Evolutionary conservation across 2,888 invertebrate genomes (phyloP).

Genomic region (Yponomeuta cagnagella): DNA sequence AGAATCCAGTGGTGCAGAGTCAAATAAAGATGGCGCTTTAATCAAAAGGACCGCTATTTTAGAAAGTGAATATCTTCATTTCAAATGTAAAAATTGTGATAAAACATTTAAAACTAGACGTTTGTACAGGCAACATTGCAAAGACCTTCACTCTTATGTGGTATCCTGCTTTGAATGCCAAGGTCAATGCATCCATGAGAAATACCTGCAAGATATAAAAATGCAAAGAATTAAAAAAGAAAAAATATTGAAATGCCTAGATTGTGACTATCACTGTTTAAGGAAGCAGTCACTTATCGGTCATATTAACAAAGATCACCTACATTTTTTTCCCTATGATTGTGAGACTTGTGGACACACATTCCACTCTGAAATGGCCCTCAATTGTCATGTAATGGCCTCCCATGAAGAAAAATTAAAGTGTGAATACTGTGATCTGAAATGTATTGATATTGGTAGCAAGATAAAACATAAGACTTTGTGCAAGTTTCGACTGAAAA

Average conservation of each 20-base stretch:
- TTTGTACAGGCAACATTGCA: not conserved
- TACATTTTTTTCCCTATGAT: conserved; percentile 44
- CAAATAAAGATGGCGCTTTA: not conserved
- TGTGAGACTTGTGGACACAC: conserved; percentile 43
- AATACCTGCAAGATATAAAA: conserved; percentile 7
- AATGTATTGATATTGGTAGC: conserved; percentile 30
- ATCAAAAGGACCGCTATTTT: too few relatives aligned
- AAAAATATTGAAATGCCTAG: conserved; percentile 32
- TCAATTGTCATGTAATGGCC: conserved; percentile 39
- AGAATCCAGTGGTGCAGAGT: not conserved
- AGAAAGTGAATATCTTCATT: not conserved
- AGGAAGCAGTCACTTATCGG: conserved; percentile 41
- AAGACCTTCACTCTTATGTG: not conserved
- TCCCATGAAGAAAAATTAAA: conserved; percentile 36
- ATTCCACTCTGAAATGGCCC: conserved; percentile 43
- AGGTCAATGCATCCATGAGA: not conserved
- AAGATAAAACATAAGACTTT: conserved; percentile 32
- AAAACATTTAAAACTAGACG: not conserved
- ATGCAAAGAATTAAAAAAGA: not conserved
- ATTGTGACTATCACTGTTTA: conserved; percentile 44
- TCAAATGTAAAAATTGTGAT: not conserved
- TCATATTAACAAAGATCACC: conserved; percentile 46
- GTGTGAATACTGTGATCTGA: conserved; percentile 42
- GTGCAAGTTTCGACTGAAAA: conserved; percentile 32
- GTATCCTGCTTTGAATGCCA: not conserved